Evolutionary conservation across 1,140 invertebrate genomes (phyloP).

Genomic region (Drosophila lowei): DNA sequence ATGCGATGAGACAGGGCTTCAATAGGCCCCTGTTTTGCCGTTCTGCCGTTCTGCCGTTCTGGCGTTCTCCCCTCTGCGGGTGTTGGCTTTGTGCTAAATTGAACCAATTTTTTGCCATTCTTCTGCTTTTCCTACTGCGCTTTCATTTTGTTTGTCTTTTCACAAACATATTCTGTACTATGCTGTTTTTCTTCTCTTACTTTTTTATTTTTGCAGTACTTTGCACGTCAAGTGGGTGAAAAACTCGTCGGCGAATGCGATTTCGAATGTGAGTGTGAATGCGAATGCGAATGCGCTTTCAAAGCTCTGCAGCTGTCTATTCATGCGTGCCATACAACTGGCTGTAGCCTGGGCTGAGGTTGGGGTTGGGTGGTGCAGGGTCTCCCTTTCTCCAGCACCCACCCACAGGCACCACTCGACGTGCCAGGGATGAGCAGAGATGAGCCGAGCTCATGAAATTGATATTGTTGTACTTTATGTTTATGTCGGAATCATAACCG

Average conservation of each 20-base stretch:
- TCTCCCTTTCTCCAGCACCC: neutral
- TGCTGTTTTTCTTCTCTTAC: slow-evolving; percentile 23
- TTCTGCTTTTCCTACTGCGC: slow-evolving; percentile 51
- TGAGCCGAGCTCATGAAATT: slow-evolving; percentile 38
- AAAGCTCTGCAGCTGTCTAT: slow-evolving; percentile 62
- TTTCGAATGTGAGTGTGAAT: slow-evolving; percentile 44
- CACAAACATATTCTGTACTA: slow-evolving; percentile 59
- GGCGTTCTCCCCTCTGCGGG: slow-evolving; percentile 15
- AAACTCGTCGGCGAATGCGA: slow-evolving; percentile 52
- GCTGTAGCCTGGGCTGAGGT: too few relatives aligned
- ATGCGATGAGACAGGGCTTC: slow-evolving; percentile 28
- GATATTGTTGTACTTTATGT: slow-evolving; percentile 43
- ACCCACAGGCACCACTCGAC: neutral
- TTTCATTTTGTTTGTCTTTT: slow-evolving; percentile 68
- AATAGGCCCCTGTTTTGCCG: slow-evolving; percentile 59
- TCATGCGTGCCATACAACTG: slow-evolving; percentile 56
- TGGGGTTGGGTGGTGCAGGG: slow-evolving; percentile 1
- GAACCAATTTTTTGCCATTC: slow-evolving; percentile 68
- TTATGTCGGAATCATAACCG: slow-evolving; percentile 40
- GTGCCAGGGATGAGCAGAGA: slow-evolving; percentile 2
- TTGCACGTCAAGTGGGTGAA: slow-evolving; percentile 79
- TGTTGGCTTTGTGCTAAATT: slow-evolving; percentile 76
- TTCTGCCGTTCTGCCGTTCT: neutral
- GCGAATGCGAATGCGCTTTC: slow-evolving; percentile 69
- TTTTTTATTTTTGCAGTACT: slow-evolving; percentile 67